Percentiles rank a stretch among this genome's conserved stretches.
Evolutionary conservation across 2,797 vertebrate species (phyloP).

Genomic region (Pantherophis vulpinus): DNA sequence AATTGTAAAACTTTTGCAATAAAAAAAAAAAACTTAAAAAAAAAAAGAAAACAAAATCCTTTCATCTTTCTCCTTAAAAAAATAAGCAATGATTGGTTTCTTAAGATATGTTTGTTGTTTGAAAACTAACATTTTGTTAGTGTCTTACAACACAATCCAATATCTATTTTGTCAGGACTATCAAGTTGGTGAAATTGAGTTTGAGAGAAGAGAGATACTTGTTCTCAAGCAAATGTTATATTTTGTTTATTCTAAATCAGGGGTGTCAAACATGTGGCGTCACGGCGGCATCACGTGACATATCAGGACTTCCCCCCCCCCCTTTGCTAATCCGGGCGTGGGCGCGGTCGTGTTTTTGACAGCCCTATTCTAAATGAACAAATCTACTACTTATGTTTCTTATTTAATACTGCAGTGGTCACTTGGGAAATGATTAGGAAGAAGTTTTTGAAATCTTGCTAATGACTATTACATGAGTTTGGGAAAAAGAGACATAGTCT

Average conservation of each 20-base stretch:
- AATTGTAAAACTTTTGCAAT: no score
- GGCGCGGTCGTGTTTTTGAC: no score
- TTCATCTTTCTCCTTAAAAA: not conserved
- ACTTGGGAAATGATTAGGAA: not conserved
- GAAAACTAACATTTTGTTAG: not conserved
- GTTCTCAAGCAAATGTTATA: not conserved
- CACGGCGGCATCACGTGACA: rapidly evolving
- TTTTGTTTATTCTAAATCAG: not conserved
- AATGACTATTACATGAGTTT: not conserved
- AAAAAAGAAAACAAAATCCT: not conserved
- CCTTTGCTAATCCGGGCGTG: no score
- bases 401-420: not conserved
- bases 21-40: no score
- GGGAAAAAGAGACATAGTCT: not conserved
- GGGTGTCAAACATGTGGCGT: no score
- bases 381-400: not conserved
- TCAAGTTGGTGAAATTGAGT: not conserved
- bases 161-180: not conserved
- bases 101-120: not conserved
- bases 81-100: not conserved
- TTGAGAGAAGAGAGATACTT: not conserved
- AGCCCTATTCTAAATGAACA: not conserved
- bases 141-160: not conserved
- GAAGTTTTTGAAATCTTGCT: not conserved
- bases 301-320: no score